A percentile compares a stretch with the other conserved stretches of the same genome.
Evolutionary conservation across 2,797 vertebrate genomes (phyloP).

Genomic region (Xiphophorus birchmanni): DNA sequence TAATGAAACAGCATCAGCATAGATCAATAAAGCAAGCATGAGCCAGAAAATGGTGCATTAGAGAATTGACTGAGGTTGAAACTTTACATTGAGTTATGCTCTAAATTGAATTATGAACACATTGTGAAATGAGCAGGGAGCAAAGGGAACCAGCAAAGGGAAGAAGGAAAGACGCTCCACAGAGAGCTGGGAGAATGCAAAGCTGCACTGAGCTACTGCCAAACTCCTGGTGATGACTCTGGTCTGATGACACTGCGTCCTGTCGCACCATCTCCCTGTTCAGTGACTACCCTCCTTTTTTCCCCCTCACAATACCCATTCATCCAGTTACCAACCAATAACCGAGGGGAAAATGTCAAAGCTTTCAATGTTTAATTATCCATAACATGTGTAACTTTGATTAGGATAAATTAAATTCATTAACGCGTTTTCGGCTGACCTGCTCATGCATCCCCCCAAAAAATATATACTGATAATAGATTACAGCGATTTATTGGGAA

Average conservation of each 20-base stretch:
- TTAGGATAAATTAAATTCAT: not conserved
- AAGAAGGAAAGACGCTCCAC: conserved; percentile 4
- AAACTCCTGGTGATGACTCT: conserved; percentile 52
- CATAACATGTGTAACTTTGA: not conserved
- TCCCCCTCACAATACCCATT: conserved; percentile 47
- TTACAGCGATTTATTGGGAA: not conserved
- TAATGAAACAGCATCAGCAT: conserved; percentile 53
- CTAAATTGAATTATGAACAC: conserved; percentile 59
- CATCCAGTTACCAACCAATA: conserved; percentile 30
- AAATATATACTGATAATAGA: not conserved
- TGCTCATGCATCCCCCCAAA: not conserved
- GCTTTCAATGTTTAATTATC: not conserved
- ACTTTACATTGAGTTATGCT: conserved; percentile 65
- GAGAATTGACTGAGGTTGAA: conserved; percentile 56
- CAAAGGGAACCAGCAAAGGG: not conserved
- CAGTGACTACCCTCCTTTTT: conserved; percentile 29
- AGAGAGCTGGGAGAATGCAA: conserved; percentile 36
- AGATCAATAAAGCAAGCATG: conserved; percentile 73
- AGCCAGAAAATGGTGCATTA: conserved; percentile 55
- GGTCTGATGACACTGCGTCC: conserved; percentile 65
- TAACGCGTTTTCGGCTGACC: not conserved
- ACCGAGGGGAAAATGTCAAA: conserved; percentile 28
- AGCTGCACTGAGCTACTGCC: conserved; percentile 66
- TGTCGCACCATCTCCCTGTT: conserved; percentile 68
- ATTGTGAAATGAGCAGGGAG: conserved; percentile 41